Evolutionary conservation across 2,888 invertebrate genomes (phyloP).

Genomic region (Drosophila anceps): DNA sequence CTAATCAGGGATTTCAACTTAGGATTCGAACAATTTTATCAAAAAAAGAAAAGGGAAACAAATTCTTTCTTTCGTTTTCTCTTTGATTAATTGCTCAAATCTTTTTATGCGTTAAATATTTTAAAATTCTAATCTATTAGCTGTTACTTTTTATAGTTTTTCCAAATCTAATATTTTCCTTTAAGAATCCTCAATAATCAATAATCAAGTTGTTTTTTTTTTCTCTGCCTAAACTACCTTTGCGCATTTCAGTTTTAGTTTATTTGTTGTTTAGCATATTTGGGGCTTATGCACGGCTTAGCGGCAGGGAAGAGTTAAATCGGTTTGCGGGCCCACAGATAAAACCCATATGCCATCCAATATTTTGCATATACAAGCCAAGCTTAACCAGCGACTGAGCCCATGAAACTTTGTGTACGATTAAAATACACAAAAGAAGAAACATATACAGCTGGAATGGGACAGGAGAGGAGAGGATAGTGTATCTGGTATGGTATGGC

Average conservation of each 20-base stretch:
- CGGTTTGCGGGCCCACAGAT: conserved; percentile 50
- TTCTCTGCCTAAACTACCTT: not conserved
- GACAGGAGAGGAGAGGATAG: not conserved
- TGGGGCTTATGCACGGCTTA: conserved; percentile 68
- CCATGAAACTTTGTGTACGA: conserved; percentile 50
- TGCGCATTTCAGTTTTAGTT: conserved; percentile 31
- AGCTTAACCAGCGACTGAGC: conserved; percentile 46
- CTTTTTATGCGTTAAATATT: too few species aligned
- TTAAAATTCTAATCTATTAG: too few species aligned
- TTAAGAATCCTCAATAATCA: not conserved
- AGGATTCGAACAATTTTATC: too few species aligned
- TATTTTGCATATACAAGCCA: conserved; percentile 63
- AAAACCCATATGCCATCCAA: conserved; percentile 50
- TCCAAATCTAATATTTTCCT: not conserved
- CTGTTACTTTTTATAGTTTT: too few species aligned
- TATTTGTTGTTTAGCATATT: conserved; percentile 54
- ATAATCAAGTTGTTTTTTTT: not conserved
- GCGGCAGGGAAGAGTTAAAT: conserved; percentile 67
- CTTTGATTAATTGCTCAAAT: too few species aligned
- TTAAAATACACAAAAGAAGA: conserved; percentile 23
- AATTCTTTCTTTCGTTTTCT: too few species aligned
- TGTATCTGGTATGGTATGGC: conserved; percentile 6
- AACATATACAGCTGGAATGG: not conserved
- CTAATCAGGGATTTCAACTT: too few species aligned
- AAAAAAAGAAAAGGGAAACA: too few species aligned